Conservation (phyloP, 2,888 invertebrate species). For the Lepidochitona cinerea region DNA sequence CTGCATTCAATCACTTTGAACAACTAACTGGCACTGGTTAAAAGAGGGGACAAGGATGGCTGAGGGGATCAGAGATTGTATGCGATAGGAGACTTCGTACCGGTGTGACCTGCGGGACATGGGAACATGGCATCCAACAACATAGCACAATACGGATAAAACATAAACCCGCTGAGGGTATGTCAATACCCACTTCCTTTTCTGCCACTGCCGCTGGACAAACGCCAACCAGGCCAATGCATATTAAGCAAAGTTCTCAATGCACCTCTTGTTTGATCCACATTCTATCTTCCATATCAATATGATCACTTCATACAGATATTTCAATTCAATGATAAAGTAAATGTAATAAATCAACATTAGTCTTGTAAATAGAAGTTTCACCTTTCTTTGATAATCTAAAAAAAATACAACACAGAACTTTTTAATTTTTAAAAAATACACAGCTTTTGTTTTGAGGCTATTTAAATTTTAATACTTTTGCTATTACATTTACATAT, state of each 20-base stretch:
- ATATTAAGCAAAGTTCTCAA: too few relatives aligned
- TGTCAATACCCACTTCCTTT: constrained; percentile 2
- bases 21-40: neutral
- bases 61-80: neutral
- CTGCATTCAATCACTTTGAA: too few relatives aligned
- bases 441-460: too few relatives aligned
- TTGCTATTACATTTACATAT: too few relatives aligned
- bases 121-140: neutral
- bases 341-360: neutral
- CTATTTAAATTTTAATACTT: too few relatives aligned
- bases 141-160: neutral
- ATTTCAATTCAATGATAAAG: neutral
- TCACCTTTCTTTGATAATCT: neutral
- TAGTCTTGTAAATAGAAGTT: neutral
- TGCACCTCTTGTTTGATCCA: neutral
- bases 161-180: constrained; percentile 2
- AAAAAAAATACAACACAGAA: neutral
- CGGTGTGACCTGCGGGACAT: neutral
- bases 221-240: neutral
- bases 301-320: neutral
- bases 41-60: neutral
- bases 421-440: neutral
- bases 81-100: neutral
- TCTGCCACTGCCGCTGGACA: neutral
- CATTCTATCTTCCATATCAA: neutral